Evolutionary conservation across 2,888 invertebrate genomes (phyloP).

Genomic region (Melanchra persicariae): DNA sequence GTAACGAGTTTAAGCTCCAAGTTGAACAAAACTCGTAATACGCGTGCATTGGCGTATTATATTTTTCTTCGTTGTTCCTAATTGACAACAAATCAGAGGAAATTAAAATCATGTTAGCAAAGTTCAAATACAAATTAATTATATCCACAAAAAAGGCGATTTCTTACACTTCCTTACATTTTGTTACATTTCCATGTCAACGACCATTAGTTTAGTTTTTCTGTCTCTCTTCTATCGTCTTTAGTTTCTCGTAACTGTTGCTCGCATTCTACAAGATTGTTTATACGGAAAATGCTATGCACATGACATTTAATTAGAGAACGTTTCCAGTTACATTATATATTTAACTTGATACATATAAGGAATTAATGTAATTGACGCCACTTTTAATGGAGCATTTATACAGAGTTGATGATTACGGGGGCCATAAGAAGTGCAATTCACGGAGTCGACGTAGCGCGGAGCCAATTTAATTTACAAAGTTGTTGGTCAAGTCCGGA

Average conservation of each 20-base stretch:
- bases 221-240: slow-evolving; percentile 68
- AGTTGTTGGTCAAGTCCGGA: slow-evolving; percentile 86
- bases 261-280: slow-evolving; percentile 80
- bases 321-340: slow-evolving; percentile 78
- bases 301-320: slow-evolving; percentile 85
- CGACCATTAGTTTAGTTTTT: slow-evolving; percentile 72
- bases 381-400: slow-evolving; percentile 87
- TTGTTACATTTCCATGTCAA: slow-evolving; percentile 62
- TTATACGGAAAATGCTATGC: slow-evolving; percentile 81
- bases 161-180: slow-evolving; percentile 44
- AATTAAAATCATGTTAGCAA: slow-evolving; percentile 24
- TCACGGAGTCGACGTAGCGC: slow-evolving; percentile 80
- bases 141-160: not conserved
- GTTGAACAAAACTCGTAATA: not conserved
- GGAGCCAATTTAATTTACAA: slow-evolving; percentile 89
- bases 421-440: slow-evolving; percentile 84
- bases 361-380: slow-evolving; percentile 88
- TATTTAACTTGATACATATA: slow-evolving; percentile 83
- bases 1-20: not conserved
- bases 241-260: slow-evolving; percentile 73
- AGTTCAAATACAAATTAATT: slow-evolving; percentile 2
- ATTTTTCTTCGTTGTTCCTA: not conserved
- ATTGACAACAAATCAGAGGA: slow-evolving; percentile 1
- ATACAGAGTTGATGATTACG: slow-evolving; percentile 84
- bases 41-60: not conserved